Base-by-base conservation (phyloP, 2,888 invertebrate genomes). In the Willowsia nigromaculata region DNA sequence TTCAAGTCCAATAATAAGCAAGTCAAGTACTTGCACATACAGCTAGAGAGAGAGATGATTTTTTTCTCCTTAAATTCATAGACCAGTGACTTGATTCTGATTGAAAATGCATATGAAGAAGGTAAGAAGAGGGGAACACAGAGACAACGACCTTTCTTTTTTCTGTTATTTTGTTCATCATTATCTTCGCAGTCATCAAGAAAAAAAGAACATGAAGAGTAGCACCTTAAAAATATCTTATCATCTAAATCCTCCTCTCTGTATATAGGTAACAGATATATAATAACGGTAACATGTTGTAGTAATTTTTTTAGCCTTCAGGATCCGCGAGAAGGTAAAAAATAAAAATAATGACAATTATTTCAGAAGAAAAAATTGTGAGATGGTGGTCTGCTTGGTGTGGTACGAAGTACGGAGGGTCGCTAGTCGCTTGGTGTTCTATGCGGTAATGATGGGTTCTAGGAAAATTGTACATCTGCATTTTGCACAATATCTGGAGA, bases 141-240 rank as follows among this genome's bases (percentile, higher is more conserved):
- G 68, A 30, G 82, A 83, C 82, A 83, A 83, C 82, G 82, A 83
- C 82, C 82, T 83, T 83, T 83, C 68, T 68, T 33, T 83, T 68
- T 68, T 37, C 11, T 68, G 30, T n/a, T 33, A 33, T 30, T 65
- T 65, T 65, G 33, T 33, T 65, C 30, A n/a, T n/a, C n/a, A 65
- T 33, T 33, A 18, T 4, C 27, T 13, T 25, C 7, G 27, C 27
- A 4, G 33, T 37, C 37, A 22, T 40, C 18, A 40, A 11, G 62
- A 25, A 50, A 50, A 83, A 33, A 40, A 37, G 47, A 65, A 47
- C 22, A 6, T 37, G 11, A 33, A 81, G 0, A 25, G 33, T 40
- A 47, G 68, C 59, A 59, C 80, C 80, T 25, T 59, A 80, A 56
- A n/a, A 59, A 59, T 59, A 37, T n/a, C 40, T 43, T 40, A 71